These are phyloP conservation scores for Catajapyx aquilonaris DNA, from an alignment of 1,140 invertebrate genomes.

Conservation along the genomic window DNA sequence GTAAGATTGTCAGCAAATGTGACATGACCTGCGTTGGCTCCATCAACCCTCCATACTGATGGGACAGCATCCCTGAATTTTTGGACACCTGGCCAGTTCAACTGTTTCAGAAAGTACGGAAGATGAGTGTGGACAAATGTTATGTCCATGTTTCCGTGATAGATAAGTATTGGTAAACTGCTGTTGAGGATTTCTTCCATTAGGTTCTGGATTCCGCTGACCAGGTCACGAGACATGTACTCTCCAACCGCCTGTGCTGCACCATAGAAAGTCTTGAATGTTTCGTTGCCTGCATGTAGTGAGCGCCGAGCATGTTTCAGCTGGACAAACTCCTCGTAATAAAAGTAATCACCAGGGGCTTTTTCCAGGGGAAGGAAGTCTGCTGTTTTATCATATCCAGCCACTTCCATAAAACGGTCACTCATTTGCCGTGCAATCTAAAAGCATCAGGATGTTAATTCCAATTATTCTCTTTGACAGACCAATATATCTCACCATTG, in stretches of 20 bases:
- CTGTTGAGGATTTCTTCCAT: conserved; percentile 1
- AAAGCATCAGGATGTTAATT: no score
- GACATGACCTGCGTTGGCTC: conserved; percentile 8
- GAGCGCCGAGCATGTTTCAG: no score
- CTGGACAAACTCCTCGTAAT: no score
- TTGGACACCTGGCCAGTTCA: conserved; percentile 5
- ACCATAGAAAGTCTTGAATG: conserved; percentile 1
- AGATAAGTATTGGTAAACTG: conserved; percentile 10
- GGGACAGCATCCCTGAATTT: conserved; percentile 3
- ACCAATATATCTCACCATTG: no score
- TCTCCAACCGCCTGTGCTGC: neutral
- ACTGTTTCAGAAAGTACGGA: conserved; percentile 4
- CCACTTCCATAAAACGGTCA: no score
- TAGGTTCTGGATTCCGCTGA: conserved; percentile 7
- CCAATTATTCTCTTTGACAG: no score
- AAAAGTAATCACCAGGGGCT: no score
- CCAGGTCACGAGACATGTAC: conserved; percentile 7
- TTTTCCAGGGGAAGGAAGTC: no score
- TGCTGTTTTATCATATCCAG: no score
- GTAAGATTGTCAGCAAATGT: neutral
- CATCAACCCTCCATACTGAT: conserved; percentile 8
- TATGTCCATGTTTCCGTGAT: conserved; percentile 10
- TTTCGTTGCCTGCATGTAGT: no score
- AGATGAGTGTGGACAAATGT: conserved; percentile 8
- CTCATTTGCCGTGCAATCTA: no score